Conservation (phyloP, 2,888 invertebrate species). For the Sinelater perroti region DNA sequence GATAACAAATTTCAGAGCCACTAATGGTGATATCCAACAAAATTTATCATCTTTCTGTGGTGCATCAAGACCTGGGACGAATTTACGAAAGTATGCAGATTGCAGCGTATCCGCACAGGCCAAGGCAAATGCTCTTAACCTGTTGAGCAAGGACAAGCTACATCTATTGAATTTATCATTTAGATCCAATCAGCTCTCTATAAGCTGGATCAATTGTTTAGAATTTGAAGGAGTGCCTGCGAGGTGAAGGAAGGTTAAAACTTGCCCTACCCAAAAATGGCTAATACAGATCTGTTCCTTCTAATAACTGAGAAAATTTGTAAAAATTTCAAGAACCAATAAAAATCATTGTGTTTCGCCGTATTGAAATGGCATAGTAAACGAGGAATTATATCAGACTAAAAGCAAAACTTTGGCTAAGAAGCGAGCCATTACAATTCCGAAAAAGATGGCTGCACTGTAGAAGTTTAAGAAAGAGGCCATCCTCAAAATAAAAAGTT, state of each 20-base stretch:
- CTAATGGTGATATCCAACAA: constrained; percentile 97
- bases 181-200: constrained; percentile 99
- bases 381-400: constrained; percentile 69
- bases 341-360: constrained; percentile 89
- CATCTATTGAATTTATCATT: constrained; percentile 96
- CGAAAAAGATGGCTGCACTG: constrained; percentile 63
- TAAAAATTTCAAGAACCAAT: constrained; percentile 86
- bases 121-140: constrained; percentile 99
- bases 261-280: constrained; percentile 97
- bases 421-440: constrained; percentile 78
- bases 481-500: constrained; percentile 64
- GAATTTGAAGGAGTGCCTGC: constrained; percentile 89
- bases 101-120: constrained; percentile 96
- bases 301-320: constrained; percentile 96
- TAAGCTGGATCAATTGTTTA: constrained; percentile 91
- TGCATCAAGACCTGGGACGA: constrained; percentile 96
- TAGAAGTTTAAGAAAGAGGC: constrained; percentile 64
- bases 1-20: constrained; percentile 93
- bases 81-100: constrained; percentile 97
- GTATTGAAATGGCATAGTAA: constrained; percentile 86
- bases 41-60: constrained; percentile 92
- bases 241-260: constrained; percentile 88
- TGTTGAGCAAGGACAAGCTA: constrained; percentile 85
- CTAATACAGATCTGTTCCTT: constrained; percentile 93
- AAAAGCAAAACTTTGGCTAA: constrained; percentile 73